Conservation (phyloP, 2,113 vertebrate species). For the Heterotis niloticus region DNA sequence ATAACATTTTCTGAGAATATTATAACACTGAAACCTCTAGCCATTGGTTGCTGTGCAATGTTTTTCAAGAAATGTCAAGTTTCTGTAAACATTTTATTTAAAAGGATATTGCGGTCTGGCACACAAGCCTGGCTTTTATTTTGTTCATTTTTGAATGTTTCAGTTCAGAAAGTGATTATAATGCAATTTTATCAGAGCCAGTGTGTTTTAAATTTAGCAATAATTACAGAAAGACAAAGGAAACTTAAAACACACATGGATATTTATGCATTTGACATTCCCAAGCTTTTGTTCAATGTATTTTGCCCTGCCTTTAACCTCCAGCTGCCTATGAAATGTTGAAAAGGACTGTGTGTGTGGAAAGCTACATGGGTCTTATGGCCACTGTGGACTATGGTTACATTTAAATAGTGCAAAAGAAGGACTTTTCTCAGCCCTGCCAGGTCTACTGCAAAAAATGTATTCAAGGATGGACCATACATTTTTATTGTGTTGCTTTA, state of each 20-base stretch:
- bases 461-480: not conserved
- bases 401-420: not conserved
- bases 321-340: slow-evolving; percentile 52
- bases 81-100: not conserved
- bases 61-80: slow-evolving; percentile 36
- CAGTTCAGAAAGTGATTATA: slow-evolving; percentile 10
- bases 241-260: slow-evolving; percentile 30
- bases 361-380: slow-evolving; percentile 10
- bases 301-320: slow-evolving; percentile 60
- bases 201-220: slow-evolving; percentile 60
- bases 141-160: slow-evolving; percentile 29
- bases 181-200: slow-evolving; percentile 35
- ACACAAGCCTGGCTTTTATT: slow-evolving; percentile 52
- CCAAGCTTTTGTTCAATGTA: slow-evolving; percentile 51
- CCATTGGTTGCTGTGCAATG: slow-evolving; percentile 21
- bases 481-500: slow-evolving; percentile 28
- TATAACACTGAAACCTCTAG: not conserved
- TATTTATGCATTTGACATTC: slow-evolving; percentile 42
- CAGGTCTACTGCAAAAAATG: slow-evolving; percentile 39
- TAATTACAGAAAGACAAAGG: slow-evolving; percentile 50
- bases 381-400: not conserved
- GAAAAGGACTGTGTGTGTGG: slow-evolving; percentile 16
- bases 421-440: not conserved
- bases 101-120: slow-evolving; percentile 7
- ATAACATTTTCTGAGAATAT: no score